Conservation (phyloP, 1,140 invertebrate genomes). For the Pomacea maculata region DNA sequence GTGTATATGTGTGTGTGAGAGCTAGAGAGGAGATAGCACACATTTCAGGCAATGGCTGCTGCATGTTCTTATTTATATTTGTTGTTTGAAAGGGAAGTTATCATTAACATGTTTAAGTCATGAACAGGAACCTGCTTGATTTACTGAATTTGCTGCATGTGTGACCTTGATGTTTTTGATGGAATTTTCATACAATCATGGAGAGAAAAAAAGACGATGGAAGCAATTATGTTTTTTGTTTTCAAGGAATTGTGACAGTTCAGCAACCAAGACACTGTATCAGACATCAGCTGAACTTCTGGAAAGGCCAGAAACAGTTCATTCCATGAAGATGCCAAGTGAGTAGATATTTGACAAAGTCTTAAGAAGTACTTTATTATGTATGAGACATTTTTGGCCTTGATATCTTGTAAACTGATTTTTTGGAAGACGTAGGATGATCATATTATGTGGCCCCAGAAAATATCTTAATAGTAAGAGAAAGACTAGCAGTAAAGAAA, state of each 20-base stretch:
- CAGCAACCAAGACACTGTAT: slow-evolving; percentile 22
- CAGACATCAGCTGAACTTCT: slow-evolving; percentile 24
- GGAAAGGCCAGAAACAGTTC: slow-evolving; percentile 26
- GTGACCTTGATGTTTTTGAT: neutral
- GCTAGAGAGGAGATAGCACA: too few relatives aligned
- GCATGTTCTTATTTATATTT: too few relatives aligned
- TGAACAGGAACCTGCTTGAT: neutral
- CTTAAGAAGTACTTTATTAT: too few relatives aligned
- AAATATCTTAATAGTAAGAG: too few relatives aligned
- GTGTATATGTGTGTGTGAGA: too few relatives aligned
- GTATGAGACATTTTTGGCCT: too few relatives aligned
- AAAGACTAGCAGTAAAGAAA: too few relatives aligned
- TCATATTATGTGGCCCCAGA: too few relatives aligned
- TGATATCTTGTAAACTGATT: too few relatives aligned
- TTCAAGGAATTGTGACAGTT: slow-evolving; percentile 28
- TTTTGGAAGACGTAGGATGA: too few relatives aligned
- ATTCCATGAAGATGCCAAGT: slow-evolving; percentile 25
- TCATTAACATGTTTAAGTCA: neutral
- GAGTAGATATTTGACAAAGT: neutral
- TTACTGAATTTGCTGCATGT: neutral
- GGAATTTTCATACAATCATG: neutral
- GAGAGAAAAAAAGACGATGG: neutral
- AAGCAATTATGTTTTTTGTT: neutral
- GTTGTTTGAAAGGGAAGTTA: neutral
- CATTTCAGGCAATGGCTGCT: too few relatives aligned